Conservation (phyloP, 64 coral and sea anemone genomes). For the Stylophora pistillata region DNA sequence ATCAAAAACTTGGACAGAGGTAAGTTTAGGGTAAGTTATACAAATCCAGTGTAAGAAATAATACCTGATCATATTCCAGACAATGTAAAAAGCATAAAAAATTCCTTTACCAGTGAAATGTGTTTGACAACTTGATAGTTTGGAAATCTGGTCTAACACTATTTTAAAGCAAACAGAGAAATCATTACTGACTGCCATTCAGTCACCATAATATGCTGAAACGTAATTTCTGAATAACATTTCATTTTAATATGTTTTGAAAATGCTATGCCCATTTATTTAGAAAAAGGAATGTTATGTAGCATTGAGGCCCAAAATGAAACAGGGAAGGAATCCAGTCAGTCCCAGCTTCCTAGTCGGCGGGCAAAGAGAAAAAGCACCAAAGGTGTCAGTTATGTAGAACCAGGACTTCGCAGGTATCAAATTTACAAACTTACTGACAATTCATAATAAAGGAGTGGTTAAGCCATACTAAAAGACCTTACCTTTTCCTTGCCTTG, state of each 20-base stretch:
- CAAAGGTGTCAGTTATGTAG: background rate
- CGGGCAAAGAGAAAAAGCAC: slow-evolving; percentile 20
- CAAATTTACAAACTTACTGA: background rate
- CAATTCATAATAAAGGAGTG: too few species aligned
- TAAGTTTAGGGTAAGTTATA: background rate
- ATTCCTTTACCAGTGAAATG: too few species aligned
- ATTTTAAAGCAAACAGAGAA: too few species aligned
- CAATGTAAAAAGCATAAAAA: too few species aligned
- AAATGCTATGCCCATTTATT: background rate
- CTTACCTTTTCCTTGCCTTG: too few species aligned
- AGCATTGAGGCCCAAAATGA: background rate
- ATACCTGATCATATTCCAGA: too few species aligned
- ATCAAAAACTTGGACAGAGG: slow-evolving; percentile 5
- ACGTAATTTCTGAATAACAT: too few species aligned
- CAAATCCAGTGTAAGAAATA: background rate
- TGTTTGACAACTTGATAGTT: too few species aligned
- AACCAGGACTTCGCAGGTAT: slow-evolving; percentile 28
- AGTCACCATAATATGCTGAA: too few species aligned
- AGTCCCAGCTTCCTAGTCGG: background rate
- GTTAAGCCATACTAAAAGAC: too few species aligned
- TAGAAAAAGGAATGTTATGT: background rate
- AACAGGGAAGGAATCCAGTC: background rate
- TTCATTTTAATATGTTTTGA: background rate
- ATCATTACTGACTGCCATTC: too few species aligned
- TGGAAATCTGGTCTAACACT: too few species aligned